Evolutionary conservation across 2,113 vertebrate genomes (phyloP), one percentile per base, ranked within the genome.

Genomic region (Murina feae): DNA sequence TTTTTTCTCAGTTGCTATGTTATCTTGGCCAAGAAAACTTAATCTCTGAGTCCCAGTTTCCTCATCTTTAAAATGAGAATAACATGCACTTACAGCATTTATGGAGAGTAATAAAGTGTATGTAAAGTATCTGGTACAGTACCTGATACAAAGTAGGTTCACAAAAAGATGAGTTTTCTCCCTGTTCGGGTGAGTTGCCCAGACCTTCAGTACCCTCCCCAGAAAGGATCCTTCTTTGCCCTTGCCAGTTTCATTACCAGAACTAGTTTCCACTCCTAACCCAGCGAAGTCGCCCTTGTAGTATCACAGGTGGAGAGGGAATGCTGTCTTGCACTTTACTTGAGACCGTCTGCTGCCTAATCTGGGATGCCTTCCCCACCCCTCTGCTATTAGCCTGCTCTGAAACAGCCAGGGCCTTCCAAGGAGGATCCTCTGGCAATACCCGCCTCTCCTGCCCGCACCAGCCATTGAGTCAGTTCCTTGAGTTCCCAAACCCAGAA

Each of bases 51-150:
- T 18, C 49, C 32, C 53, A 69, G 11, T 90, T 92, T 80, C 58
- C 81, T 72, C 53, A 79, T 82, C 17, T 94, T 90, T 93, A 91
- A 94, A 94, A 89, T 80, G 28, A 86, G 71, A 92, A 90, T 71
- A 82, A 35, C 10, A 37, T 72, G 79, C 63, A 83, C n/a, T 58
- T 49, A 93, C 12, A 88, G 65, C 10, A 69, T 80, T 93, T 91
- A 44, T 75, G 65, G 37, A 75, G 16, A 95, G 60, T 47, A 86
- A 87, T 49, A 78, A 16, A 90, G 10, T 75, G 21, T 55, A 78
- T 74, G 10, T 53, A 44, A 91, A 47, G 5, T 35, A 66, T 42
- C 21, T 86, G 80, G 58, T n/a, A 39, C 17, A 53, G 30, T 84
- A 66, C 39, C 72, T 92, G 37, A 8, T 35, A 89, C 66, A 60